Evolutionary conservation across 2,888 invertebrate species (phyloP).

Genomic region (Hetaerina titia): DNA sequence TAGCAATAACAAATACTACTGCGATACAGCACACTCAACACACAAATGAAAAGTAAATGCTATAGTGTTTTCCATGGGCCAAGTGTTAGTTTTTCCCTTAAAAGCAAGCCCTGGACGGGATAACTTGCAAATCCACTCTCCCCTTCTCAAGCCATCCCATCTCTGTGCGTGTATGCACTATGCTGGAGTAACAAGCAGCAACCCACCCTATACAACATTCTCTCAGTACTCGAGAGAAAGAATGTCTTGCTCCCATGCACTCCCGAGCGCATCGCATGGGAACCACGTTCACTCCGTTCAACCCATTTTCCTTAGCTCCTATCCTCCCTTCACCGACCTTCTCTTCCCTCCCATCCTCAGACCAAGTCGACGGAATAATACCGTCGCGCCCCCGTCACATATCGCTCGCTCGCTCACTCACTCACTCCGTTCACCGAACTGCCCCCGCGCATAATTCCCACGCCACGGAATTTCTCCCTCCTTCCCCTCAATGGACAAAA

Average conservation of each 20-base stretch:
- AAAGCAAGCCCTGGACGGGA: background rate
- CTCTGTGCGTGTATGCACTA: background rate
- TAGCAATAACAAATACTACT: no score
- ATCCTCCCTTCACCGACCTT: background rate
- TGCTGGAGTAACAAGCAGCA: background rate
- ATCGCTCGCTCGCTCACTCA: background rate
- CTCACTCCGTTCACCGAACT: background rate
- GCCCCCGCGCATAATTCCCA: background rate
- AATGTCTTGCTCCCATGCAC: background rate
- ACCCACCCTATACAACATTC: background rate
- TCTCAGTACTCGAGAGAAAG: background rate
- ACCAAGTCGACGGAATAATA: background rate
- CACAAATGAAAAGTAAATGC: background rate
- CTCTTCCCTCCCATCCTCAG: background rate
- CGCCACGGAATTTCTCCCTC: background rate
- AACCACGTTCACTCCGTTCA: background rate
- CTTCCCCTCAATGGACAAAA: background rate
- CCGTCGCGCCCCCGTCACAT: background rate
- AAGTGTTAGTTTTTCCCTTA: background rate
- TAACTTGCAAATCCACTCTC: background rate
- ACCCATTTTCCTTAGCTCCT: background rate
- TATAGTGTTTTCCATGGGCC: background rate
- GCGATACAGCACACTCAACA: background rate
- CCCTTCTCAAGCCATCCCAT: background rate
- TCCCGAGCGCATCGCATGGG: background rate